Evolutionary conservation across 1,140 invertebrate genomes (phyloP).

Genomic region (Tetramorium simillimum): DNA sequence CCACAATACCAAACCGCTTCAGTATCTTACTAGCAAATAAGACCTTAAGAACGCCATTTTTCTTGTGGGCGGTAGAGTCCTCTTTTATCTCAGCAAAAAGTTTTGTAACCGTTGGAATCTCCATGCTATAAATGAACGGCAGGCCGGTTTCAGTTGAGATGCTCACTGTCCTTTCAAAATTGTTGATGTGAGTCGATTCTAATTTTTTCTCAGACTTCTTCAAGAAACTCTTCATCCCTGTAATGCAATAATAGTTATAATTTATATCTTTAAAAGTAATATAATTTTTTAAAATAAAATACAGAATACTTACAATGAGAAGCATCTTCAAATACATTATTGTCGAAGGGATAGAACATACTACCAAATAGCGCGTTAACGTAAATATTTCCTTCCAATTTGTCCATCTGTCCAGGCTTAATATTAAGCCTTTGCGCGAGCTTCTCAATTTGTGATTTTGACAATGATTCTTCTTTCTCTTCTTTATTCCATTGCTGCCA

Average conservation of each 20-base stretch:
- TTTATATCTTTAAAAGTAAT: neutral
- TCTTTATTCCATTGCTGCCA: neutral
- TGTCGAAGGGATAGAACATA: slow-evolving; percentile 86
- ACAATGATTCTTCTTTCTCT: neutral
- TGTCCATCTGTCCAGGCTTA: slow-evolving; percentile 83
- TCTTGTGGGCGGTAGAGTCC: neutral
- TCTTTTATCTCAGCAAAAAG: neutral
- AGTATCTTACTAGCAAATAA: slow-evolving; percentile 85
- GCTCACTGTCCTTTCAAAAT: slow-evolving; percentile 85
- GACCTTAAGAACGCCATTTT: slow-evolving; percentile 61
- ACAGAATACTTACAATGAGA: slow-evolving; percentile 77
- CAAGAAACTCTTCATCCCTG: neutral
- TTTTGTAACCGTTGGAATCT: neutral
- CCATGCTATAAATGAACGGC: slow-evolving; percentile 87
- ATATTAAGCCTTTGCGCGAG: slow-evolving; percentile 86
- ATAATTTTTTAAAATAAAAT: neutral
- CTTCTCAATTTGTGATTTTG: neutral
- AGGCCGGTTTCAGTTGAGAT: slow-evolving; percentile 89
- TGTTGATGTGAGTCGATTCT: slow-evolving; percentile 84
- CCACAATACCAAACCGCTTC: slow-evolving; percentile 87
- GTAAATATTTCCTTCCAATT: slow-evolving; percentile 87
- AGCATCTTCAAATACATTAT: slow-evolving; percentile 85
- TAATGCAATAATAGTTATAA: slow-evolving; percentile 1
- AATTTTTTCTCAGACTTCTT: neutral
- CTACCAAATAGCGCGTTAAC: slow-evolving; percentile 81